Base-by-base conservation (phyloP, 2,888 invertebrate species). In the Euplexia lucipara region DNA sequence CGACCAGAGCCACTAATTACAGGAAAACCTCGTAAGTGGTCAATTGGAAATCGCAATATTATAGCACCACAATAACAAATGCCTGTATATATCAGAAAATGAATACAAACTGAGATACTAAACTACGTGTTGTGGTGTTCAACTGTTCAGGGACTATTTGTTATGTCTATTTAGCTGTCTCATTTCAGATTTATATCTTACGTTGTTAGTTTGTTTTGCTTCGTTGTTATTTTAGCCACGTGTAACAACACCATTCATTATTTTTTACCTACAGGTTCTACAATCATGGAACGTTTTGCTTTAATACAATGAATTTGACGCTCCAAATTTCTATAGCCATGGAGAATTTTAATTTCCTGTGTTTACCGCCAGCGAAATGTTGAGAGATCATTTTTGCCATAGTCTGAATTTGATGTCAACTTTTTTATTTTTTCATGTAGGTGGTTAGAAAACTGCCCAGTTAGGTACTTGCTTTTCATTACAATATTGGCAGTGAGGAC, bases 1-100 rank as follows among this genome's bases (percentile, higher is more conserved):
- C 75, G 67, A 61, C 63, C 78, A 75, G 49, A 52, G 65, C 54
- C 64, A 45, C 52, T 91, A 91, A 91, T 90, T 75, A 75, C 90
- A 85, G 90, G 89, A 88, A 88, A 83, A 86, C 68, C 41, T 69
- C 71, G 79, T 77, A 26, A 26, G 83, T 85, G 83, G 67, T 84
- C 79, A 87, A 90, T 90, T 78, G 83, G 66, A 86, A 90, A 91
- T 89, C 72, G 70, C 73, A 48, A 64, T 65, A 72, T 78, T 68
- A 63, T 59, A 60, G 61, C 64, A 49, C 34, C 26, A 61, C 72
- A 64, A 64, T 76, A 70, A 57, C 58, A 68, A 59, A 49, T n/a
- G n/a, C n/a, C n/a, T n/a, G n/a, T n/a, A n/a, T 70, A 32, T 63
- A 75, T 57, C 49, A 35, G 54, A 61, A 44, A 52, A 39, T 20